Evolutionary conservation across 2,797 vertebrate species (phyloP).

Genomic region (Malurus leucopterus): DNA sequence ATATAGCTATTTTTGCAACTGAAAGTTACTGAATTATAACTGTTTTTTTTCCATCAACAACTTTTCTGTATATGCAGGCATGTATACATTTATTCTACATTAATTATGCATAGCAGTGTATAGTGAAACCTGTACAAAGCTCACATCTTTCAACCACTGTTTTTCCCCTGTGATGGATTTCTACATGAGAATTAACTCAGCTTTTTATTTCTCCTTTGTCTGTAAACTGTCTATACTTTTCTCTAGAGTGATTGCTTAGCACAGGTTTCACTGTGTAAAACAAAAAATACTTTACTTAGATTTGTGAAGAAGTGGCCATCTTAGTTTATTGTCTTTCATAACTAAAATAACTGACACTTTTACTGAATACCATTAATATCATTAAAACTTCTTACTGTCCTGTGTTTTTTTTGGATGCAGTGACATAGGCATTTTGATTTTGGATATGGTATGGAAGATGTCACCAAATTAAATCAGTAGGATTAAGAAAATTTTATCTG

Average conservation of each 20-base stretch:
- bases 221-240: neutral
- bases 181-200: neutral
- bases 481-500: neutral
- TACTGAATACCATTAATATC: neutral
- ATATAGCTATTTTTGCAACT: neutral
- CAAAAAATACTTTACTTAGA: neutral
- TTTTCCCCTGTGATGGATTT: neutral
- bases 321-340: neutral
- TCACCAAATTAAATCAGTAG: neutral
- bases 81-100: conserved; percentile 40
- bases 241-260: neutral
- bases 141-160: neutral
- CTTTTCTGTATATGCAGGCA: conserved; percentile 45
- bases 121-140: conserved; percentile 8
- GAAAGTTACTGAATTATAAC: neutral
- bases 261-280: neutral
- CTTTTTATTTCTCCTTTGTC: neutral
- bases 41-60: neutral
- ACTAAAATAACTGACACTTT: neutral
- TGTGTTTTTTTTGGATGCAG: neutral
- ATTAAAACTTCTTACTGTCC: neutral
- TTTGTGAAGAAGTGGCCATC: conserved; percentile 2
- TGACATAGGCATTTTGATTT: neutral
- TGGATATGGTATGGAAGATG: neutral
- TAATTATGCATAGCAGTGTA: neutral